A percentile compares a stretch with the other conserved stretches of the same genome.
phyloP scores from a whole-genome alignment of 1,140 invertebrate species.

The Drosophila tristis region DNA sequence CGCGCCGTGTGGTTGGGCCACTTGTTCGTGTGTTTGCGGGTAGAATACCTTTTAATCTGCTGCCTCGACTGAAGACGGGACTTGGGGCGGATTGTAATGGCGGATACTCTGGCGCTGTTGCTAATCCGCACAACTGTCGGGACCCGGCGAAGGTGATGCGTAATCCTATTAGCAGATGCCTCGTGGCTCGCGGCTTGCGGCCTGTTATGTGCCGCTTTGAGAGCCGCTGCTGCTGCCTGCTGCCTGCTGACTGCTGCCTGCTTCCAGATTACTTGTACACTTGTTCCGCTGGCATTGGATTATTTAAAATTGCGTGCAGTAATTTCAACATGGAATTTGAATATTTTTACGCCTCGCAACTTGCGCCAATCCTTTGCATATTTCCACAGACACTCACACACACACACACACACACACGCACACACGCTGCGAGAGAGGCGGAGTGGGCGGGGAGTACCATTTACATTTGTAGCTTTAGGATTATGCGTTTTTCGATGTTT shows the following conservation, averaged over 20 bases:
- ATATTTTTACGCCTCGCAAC: conserved; percentile 63
- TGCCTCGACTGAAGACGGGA: neutral
- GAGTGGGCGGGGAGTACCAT: conserved; percentile 21
- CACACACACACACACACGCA: conserved; percentile 21
- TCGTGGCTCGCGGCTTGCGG: conserved; percentile 25
- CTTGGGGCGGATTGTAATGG: conserved; percentile 51
- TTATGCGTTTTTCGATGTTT: conserved; percentile 28
- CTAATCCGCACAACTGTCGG: conserved; percentile 49
- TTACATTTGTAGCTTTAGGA: conserved; percentile 52
- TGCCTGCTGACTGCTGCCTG: neutral
- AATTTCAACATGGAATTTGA: conserved; percentile 74
- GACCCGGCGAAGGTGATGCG: conserved; percentile 30
- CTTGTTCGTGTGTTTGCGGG: conserved; percentile 28
- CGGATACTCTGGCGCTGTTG: conserved; percentile 27
- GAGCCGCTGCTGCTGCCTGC: too few relatives aligned
- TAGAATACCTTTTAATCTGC: too few relatives aligned
- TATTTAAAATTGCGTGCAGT: conserved; percentile 78
- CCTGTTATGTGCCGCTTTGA: conserved; percentile 31
- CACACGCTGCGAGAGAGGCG: conserved; percentile 1
- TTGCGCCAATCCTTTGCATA: conserved; percentile 62
- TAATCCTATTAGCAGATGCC: conserved; percentile 57
- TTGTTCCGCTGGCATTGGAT: conserved; percentile 58
- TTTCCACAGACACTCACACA: conserved; percentile 53
- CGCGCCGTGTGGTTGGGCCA: conserved; percentile 28
- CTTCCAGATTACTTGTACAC: conserved; percentile 58